Evolutionary conservation across 2,888 invertebrate genomes (phyloP).

Genomic region (Strigamia transsilvanica): DNA sequence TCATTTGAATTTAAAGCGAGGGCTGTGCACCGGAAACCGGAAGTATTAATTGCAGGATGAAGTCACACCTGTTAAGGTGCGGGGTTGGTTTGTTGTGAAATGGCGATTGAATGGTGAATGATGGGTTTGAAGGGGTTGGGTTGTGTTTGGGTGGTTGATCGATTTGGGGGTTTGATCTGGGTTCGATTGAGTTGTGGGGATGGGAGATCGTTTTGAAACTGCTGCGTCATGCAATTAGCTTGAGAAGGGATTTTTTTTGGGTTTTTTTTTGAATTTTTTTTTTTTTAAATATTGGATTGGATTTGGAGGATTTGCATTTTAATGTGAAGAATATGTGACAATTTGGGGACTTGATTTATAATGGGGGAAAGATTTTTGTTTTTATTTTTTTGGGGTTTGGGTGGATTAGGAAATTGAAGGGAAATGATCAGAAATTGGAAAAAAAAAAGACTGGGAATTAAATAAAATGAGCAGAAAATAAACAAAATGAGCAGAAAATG

Average conservation of each 20-base stretch:
- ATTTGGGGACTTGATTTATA: neutral
- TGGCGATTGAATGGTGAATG: neutral
- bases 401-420: too few relatives aligned
- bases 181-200: neutral
- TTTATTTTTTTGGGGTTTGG: neutral
- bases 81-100: neutral
- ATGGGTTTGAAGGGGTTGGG: neutral
- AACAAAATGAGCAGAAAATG: too few relatives aligned
- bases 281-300: neutral
- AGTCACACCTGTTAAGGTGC: conserved; percentile 3
- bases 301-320: neutral
- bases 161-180: neutral
- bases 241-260: neutral
- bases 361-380: neutral
- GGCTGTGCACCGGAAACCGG: neutral
- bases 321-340: neutral
- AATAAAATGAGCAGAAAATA: too few relatives aligned
- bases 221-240: conserved; percentile 8
- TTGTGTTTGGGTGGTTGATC: neutral
- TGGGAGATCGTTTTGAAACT: neutral
- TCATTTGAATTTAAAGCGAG: too few relatives aligned
- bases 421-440: too few relatives aligned
- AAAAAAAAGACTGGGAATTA: too few relatives aligned
- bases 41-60: neutral
- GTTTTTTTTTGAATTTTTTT: neutral